phyloP scores from a whole-genome alignment of 2,797 vertebrate genomes.

The Acanthornis magna region DNA sequence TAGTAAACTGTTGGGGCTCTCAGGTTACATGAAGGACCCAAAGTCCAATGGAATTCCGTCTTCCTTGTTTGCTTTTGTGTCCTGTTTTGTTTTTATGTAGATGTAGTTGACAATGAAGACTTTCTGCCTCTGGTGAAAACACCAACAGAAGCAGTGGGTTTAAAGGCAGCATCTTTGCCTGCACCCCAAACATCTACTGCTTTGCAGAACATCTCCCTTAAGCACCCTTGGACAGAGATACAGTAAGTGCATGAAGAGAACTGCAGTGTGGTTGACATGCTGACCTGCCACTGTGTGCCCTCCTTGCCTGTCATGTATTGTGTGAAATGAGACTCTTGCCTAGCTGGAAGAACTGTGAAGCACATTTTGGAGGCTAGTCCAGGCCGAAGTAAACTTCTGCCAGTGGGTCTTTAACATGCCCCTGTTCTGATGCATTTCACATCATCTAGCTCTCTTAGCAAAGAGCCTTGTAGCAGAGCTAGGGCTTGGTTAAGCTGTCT shows the following conservation, averaged over 20 bases:
- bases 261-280: accelerated
- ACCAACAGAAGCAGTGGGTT: conserved; percentile 85
- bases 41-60: neutral
- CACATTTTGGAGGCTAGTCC: neutral
- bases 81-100: conserved; percentile 17
- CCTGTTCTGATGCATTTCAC: neutral
- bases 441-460: neutral
- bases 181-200: conserved; percentile 69
- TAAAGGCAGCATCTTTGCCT: conserved; percentile 77
- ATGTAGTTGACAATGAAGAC: conserved; percentile 61
- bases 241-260: conserved; percentile 78
- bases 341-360: neutral
- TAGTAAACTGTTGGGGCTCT: neutral
- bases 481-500: neutral
- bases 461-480: neutral
- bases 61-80: neutral
- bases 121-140: conserved; percentile 85
- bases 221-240: conserved; percentile 88
- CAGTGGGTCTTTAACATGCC: neutral
- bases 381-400: neutral
- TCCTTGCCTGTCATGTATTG: neutral
- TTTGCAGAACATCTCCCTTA: conserved; percentile 87
- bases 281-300: neutral
- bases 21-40: neutral
- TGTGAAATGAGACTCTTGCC: neutral